Percentiles rank a stretch among this genome's conserved stretches.
Conservation (phyloP, 1,140 invertebrate species). For the Panulirus ornatus region DNA sequence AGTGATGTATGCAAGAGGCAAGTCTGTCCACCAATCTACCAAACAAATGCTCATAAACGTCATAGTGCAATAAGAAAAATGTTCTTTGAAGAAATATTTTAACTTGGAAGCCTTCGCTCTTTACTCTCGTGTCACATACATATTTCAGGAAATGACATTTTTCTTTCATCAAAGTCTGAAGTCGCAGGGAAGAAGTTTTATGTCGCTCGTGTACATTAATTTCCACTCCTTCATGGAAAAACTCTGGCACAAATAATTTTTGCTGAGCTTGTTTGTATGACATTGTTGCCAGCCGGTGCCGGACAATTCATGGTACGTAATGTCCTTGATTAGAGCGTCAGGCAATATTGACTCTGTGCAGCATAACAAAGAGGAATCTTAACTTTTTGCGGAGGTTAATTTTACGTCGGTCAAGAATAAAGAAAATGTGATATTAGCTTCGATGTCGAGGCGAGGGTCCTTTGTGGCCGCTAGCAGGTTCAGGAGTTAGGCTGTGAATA, state of each 20-base stretch:
- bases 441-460: too few relatives aligned
- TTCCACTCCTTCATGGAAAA: neutral
- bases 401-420: neutral
- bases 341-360: neutral
- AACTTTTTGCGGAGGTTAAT: neutral
- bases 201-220: neutral
- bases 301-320: neutral
- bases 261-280: neutral
- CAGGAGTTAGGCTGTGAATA: too few relatives aligned
- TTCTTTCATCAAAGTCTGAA: neutral
- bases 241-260: neutral
- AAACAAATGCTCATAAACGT: too few relatives aligned
- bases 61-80: too few relatives aligned
- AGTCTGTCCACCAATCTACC: too few relatives aligned
- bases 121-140: neutral
- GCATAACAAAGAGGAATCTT: neutral
- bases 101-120: too few relatives aligned
- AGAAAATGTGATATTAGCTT: too few relatives aligned
- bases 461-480: too few relatives aligned
- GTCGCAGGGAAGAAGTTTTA: neutral
- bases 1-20: too few relatives aligned
- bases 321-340: neutral
- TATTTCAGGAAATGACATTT: neutral
- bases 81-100: too few relatives aligned
- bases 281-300: neutral